Conservation (phyloP, 2,888 invertebrate genomes). For the Trichopria drosophilae region DNA sequence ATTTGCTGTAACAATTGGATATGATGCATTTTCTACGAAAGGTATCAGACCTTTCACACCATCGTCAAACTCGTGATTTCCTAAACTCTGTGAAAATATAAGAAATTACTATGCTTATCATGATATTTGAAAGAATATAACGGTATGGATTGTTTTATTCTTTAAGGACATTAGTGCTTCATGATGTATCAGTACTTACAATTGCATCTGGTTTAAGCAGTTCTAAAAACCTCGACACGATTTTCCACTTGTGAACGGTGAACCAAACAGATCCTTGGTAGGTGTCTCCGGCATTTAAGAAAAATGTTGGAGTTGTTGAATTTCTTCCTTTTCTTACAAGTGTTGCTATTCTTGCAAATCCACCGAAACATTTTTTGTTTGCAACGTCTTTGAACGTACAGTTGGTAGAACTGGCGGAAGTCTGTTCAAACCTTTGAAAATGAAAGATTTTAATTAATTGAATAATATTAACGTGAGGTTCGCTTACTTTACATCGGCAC, state of each 20-base stretch:
- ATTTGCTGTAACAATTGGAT: slow-evolving; percentile 78
- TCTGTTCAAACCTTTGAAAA: too few relatives aligned
- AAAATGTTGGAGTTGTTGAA: slow-evolving; percentile 68
- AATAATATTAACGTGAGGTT: too few relatives aligned
- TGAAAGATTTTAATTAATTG: too few relatives aligned
- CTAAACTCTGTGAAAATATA: slow-evolving; percentile 69
- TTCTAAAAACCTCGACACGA: slow-evolving; percentile 79
- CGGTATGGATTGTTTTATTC: background rate
- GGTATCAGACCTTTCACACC: slow-evolving; percentile 75
- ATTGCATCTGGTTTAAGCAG: slow-evolving; percentile 81
- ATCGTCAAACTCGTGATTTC: slow-evolving; percentile 92
- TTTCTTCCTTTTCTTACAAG: slow-evolving; percentile 66
- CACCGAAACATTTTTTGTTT: slow-evolving; percentile 76
- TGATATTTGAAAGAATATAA: background rate
- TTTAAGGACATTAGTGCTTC: background rate
- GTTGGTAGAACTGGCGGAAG: too few relatives aligned
- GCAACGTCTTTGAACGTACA: slow-evolving; percentile 67
- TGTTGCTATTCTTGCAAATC: slow-evolving; percentile 76
- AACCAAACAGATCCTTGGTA: slow-evolving; percentile 90
- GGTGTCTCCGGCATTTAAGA: slow-evolving; percentile 89
- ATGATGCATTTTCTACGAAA: slow-evolving; percentile 70
- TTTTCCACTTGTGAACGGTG: slow-evolving; percentile 77
- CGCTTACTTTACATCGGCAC: too few relatives aligned
- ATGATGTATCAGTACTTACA: slow-evolving; percentile 65
- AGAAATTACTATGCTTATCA: background rate